phyloP scores from a whole-genome alignment of 2,888 invertebrate genomes.

The Tortricodes alternella region DNA sequence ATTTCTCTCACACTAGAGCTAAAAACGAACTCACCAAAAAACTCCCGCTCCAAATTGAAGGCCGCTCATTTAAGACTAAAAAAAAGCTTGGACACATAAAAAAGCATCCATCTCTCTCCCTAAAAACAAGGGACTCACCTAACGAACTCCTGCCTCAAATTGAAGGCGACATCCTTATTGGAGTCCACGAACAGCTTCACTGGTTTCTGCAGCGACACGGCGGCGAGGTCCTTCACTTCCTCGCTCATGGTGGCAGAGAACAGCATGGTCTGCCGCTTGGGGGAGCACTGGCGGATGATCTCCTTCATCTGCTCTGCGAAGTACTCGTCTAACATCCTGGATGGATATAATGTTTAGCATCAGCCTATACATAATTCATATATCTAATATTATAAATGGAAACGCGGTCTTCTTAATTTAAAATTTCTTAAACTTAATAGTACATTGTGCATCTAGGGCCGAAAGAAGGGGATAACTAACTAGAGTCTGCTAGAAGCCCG shows the following conservation, averaged over 20 bases:
- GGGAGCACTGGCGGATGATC: constrained; percentile 95
- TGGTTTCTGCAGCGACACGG: constrained; percentile 95
- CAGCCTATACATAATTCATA: no score
- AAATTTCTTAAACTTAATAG: no score
- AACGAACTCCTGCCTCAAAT: constrained; percentile 97
- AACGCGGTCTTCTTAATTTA: no score
- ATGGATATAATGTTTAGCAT: constrained; percentile 27
- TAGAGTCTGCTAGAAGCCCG: no score
- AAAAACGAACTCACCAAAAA: no score
- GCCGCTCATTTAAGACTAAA: no score
- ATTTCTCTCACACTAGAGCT: no score
- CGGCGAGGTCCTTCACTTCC: constrained; percentile 95
- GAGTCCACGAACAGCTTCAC: constrained; percentile 98
- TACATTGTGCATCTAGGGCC: no score
- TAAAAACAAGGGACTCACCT: constrained; percentile 68
- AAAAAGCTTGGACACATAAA: no score
- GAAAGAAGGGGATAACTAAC: no score
- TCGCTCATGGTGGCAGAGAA: constrained; percentile 99
- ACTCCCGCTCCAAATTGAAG: no score
- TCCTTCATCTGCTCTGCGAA: constrained; percentile 99
- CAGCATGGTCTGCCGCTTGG: constrained; percentile 96
- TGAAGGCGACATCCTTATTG: constrained; percentile 97
- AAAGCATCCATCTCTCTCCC: background rate
- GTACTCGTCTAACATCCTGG: constrained; percentile 97
- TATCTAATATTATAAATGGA: no score